Base-by-base conservation (phyloP, 1,140 invertebrate genomes). In the Drosophila erecta region DNA sequence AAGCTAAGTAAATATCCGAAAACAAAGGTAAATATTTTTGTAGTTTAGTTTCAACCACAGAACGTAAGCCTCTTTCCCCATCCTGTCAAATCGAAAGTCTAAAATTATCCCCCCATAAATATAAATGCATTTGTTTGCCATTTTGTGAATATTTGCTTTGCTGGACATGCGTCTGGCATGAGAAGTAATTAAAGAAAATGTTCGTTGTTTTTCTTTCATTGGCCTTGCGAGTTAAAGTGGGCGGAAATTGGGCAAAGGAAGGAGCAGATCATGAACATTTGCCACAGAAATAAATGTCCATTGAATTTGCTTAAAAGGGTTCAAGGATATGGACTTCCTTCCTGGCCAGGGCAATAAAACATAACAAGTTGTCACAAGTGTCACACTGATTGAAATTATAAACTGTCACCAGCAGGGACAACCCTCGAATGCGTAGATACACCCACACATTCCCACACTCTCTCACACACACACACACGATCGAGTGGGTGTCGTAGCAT, bases 351-450 rank as follows among this genome's bases (percentile, higher is more conserved):
- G 64, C 50, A 79, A 76, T 79, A 72, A 87, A 87, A 86, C 58
- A 79, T 79, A 78, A 70, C 73, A 69, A 50, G 57, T 62, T 86
- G 66, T 76, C 83, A 76, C 49, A 58, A 67, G 35, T 69, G 35
- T 87, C 83, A 79, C 83, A 86, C 75, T 87, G 83, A 87, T 86
- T 86, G 83, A 87, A 86, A 86, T 87, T 87, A 76, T 87, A 83
- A 79, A 76, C 78, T 81, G 65, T 76, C 71, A 69, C 60, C 43
- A 44, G 58, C 44, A 79, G 56, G 58, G 67, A 66, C 49, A 73
- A 56, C 44, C 35, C 30, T 57, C 35, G 20, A 38, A 49, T 71
- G 17, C 43, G 24, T 44, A 66, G n/a, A 65, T 35, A 67, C 37
- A 30, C 30, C 27, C 37, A 38, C n/a, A 24, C 24, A 24, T 24